These are phyloP conservation scores for Metridium senile DNA, from an alignment of 92 coral and sea anemone species.

Conservation along the genomic window DNA sequence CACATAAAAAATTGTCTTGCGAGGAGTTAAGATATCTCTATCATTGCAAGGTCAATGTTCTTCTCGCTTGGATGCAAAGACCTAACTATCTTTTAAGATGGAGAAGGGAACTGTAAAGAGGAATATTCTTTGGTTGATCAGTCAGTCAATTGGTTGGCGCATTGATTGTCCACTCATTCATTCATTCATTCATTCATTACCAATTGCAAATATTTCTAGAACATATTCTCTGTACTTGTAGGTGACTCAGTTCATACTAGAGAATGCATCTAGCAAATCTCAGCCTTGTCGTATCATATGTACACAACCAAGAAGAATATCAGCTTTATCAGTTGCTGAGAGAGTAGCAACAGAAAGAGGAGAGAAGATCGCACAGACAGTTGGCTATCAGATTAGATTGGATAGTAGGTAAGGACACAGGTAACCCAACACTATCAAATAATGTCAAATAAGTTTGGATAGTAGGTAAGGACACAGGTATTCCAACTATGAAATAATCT, in stretches of 20 bases:
- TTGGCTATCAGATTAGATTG: slow-evolving; percentile 93
- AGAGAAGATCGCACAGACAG: slow-evolving; percentile 93
- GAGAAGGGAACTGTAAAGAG: background rate
- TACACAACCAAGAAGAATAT: slow-evolving; percentile 97
- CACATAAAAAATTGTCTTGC: no score
- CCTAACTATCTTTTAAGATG: background rate
- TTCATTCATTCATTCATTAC: background rate
- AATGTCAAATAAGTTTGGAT: slow-evolving; percentile 89
- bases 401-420: slow-evolving; percentile 78
- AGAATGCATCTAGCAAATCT: slow-evolving; percentile 58
- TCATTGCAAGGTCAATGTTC: no score
- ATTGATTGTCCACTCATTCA: background rate
- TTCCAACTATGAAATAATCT: slow-evolving; percentile 20
- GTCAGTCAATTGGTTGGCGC: background rate
- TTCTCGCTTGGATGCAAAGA: no score
- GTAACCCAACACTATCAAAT: background rate
- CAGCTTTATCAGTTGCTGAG: slow-evolving; percentile 96
- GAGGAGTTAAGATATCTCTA: no score
- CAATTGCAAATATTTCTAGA: background rate
- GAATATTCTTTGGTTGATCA: background rate
- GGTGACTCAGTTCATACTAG: slow-evolving; percentile 95
- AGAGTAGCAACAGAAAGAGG: slow-evolving; percentile 94
- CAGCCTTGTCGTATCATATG: slow-evolving; percentile 91
- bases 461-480: slow-evolving; percentile 65
- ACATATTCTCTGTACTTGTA: no score